These are phyloP conservation scores for Aythya baeri DNA, from an alignment of 2,113 vertebrate species.

Conservation along the genomic window DNA sequence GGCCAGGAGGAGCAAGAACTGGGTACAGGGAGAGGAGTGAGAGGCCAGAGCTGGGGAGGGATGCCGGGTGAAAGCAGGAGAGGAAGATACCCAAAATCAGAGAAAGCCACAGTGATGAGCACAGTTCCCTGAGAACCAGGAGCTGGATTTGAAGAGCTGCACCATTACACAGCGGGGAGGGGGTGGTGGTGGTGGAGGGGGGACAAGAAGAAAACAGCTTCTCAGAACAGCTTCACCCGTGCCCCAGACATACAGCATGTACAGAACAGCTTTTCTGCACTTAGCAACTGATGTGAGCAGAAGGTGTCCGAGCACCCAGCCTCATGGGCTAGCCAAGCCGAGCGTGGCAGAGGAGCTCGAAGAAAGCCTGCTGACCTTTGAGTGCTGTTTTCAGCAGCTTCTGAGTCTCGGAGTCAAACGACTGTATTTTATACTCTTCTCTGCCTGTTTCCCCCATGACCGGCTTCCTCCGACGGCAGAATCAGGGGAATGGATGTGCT, in stretches of 20 bases:
- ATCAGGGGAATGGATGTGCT: not conserved
- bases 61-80: not conserved
- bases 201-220: not conserved
- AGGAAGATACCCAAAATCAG: not conserved
- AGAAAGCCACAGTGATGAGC: not conserved
- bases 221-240: accelerated
- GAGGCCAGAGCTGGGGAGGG: not conserved
- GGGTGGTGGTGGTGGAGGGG: not conserved
- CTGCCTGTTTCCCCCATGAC: constrained; percentile 86
- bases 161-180: not conserved
- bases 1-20: accelerated
- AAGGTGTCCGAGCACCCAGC: not conserved
- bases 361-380: constrained; percentile 81
- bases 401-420: constrained; percentile 90
- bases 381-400: constrained; percentile 93
- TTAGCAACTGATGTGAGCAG: not conserved
- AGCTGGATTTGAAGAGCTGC: not conserved
- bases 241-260: not conserved
- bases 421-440: constrained; percentile 95
- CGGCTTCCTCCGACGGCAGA: not conserved
- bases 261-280: not conserved
- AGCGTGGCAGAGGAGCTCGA: accelerated
- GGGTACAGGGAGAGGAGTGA: not conserved
- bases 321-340: not conserved
- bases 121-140: not conserved